phyloP scores from a whole-genome alignment of 2,888 invertebrate species.

The Escarpia spicata region DNA sequence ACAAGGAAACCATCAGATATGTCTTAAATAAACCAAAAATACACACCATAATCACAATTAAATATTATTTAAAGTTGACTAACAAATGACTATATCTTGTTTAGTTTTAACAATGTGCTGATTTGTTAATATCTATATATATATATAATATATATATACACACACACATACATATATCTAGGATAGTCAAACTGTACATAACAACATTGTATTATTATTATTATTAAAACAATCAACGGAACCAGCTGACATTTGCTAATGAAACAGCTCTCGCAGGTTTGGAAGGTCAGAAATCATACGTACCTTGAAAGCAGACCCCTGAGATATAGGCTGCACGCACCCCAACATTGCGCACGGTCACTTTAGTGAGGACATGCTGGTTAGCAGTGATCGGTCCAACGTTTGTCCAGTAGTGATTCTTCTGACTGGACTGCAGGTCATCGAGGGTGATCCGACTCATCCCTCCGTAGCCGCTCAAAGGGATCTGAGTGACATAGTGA shows the following conservation, averaged over 20 bases:
- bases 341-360: constrained; percentile 30
- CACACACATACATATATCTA: too few relatives aligned
- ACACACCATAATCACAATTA: too few relatives aligned
- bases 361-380: neutral
- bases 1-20: too few relatives aligned
- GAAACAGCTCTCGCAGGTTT: neutral
- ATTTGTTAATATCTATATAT: too few relatives aligned
- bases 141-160: too few relatives aligned
- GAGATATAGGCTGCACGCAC: constrained; percentile 31
- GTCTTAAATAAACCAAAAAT: too few relatives aligned
- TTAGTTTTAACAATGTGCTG: too few relatives aligned
- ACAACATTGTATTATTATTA: neutral
- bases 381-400: constrained; percentile 22
- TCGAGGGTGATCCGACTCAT: constrained; percentile 34
- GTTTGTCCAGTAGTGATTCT: constrained; percentile 26
- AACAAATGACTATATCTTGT: too few relatives aligned
- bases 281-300: neutral
- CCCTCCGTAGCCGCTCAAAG: constrained; percentile 39
- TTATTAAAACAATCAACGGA: neutral
- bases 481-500: constrained; percentile 25
- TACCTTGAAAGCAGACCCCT: constrained; percentile 17
- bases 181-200: too few relatives aligned
- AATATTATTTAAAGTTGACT: too few relatives aligned
- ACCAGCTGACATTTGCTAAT: neutral
- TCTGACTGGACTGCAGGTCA: constrained; percentile 23